phyloP scores from a whole-genome alignment of 2,797 vertebrate genomes.

The Sebastes itinus region DNA sequence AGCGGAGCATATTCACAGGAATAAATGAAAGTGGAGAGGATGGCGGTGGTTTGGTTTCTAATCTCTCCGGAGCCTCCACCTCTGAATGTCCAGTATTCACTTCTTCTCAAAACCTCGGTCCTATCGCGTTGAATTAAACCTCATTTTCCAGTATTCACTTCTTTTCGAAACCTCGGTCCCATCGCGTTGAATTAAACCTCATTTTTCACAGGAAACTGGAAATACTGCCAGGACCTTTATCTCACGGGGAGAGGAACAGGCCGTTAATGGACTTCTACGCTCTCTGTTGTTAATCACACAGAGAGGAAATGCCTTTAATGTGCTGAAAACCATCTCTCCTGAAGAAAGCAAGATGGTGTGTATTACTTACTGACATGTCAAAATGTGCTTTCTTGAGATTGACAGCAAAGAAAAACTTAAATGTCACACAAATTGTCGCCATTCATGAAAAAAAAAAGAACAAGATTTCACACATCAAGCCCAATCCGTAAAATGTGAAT shows the following conservation, averaged over 20 bases:
- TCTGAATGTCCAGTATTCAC: constrained; percentile 33
- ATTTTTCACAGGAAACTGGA: constrained; percentile 58
- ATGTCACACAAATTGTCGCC: constrained; percentile 14
- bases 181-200: constrained; percentile 19
- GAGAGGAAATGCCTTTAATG: constrained; percentile 51
- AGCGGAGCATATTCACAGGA: constrained; percentile 25
- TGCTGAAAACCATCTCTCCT: constrained; percentile 39
- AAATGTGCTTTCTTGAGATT: constrained; percentile 2
- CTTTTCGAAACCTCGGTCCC: constrained; percentile 14
- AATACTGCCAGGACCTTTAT: constrained; percentile 54
- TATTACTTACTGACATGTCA: constrained; percentile 23
- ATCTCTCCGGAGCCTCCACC: constrained; percentile 39
- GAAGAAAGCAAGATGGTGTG: constrained; percentile 12
- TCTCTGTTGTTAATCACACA: constrained; percentile 60
- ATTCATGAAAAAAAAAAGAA: background rate
- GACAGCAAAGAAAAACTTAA: constrained; percentile 14
- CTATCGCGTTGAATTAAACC: background rate
- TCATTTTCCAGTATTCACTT: constrained; percentile 39
- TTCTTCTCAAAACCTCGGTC: constrained; percentile 22
- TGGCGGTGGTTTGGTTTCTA: constrained; percentile 36
- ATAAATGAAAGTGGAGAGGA: constrained; percentile 41
- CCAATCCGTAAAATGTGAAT: background rate
- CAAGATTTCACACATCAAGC: background rate
- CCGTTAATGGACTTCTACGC: constrained; percentile 44
- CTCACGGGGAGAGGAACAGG: constrained; percentile 41